phyloP scores from a whole-genome alignment of 1,140 invertebrate species.

The Dolichoris vasculosae region DNA sequence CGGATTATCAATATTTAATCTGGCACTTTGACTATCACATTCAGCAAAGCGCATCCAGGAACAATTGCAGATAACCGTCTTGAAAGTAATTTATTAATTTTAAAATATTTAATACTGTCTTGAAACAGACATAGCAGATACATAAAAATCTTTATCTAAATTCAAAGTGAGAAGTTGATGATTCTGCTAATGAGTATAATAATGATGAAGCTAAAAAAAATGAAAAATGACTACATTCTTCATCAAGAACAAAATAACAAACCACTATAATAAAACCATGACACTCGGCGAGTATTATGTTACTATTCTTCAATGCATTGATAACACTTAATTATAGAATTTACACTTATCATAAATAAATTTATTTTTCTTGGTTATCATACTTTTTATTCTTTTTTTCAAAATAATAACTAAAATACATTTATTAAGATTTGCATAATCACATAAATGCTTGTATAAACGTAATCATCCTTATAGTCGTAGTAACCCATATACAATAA shows the following conservation, averaged over 20 bases:
- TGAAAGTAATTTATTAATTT: slow-evolving; percentile 18
- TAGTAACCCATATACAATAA: neutral
- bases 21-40: slow-evolving; percentile 53
- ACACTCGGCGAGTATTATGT: neutral
- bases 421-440: neutral
- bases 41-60: slow-evolving; percentile 47
- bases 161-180: neutral
- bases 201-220: neutral
- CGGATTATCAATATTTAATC: slow-evolving; percentile 37
- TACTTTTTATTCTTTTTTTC: neutral
- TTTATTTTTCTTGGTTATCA: slow-evolving; percentile 16
- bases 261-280: neutral
- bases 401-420: neutral
- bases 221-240: slow-evolving; percentile 12
- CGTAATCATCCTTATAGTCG: neutral
- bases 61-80: slow-evolving; percentile 48
- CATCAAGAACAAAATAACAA: slow-evolving; percentile 1
- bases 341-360: slow-evolving; percentile 3
- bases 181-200: neutral
- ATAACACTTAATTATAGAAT: slow-evolving; percentile 18
- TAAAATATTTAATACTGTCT: slow-evolving; percentile 38
- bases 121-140: neutral
- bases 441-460: neutral
- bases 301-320: slow-evolving; percentile 5
- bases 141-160: neutral